Base-by-base conservation (phyloP, 2,797 vertebrate species). In the Smutsia temminckii region DNA sequence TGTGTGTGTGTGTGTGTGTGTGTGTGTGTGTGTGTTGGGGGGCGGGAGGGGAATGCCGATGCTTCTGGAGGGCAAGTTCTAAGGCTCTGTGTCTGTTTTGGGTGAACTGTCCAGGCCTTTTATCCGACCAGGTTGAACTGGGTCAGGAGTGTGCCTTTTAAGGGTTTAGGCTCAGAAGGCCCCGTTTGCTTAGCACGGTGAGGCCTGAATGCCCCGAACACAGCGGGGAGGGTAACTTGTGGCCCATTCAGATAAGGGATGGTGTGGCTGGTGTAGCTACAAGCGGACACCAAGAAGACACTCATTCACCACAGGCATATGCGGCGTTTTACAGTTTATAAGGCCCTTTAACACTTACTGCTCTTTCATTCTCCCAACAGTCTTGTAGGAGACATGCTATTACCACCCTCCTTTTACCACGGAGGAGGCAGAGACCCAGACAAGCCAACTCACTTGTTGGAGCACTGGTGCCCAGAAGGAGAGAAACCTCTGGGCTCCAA, bases 201-300 rank as follows among this genome's bases (percentile, higher is more conserved):
- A 69, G 72, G 34, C 63, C 17, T 6, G 11, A 37, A 49, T 13
- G 25, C 51, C 8, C 25, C 42, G 21, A 42, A 20, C 0, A 18
- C 55, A 1, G 4, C 0, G 10, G 7, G 37, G 6, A 32, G 32
- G 25, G 8, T 18, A 2, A 18, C 32, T 25, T 55, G 51, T 13
- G 29, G 14, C 5, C 25, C 13, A 37, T 57, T 16, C n/a, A 20
- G 72, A 9, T 34, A 25, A n/a, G 80, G 42, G 21, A 8, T 8
- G 75, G 37, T 42, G 25, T 27, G 8, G 61, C 42, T 42, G 8
- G 1, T 20, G 13, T 23, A 32, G 57, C 68, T 74, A 17, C 55
- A 55, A 40, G 7, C 10, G 29, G 78, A 53, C 14, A 7, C 46
- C 2, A 2, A 25, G 32, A 55, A 13, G n/a, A 49, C 61, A 3